phyloP scores from a whole-genome alignment of 2,113 vertebrate species.

The Myanophis thanlyinensis region DNA sequence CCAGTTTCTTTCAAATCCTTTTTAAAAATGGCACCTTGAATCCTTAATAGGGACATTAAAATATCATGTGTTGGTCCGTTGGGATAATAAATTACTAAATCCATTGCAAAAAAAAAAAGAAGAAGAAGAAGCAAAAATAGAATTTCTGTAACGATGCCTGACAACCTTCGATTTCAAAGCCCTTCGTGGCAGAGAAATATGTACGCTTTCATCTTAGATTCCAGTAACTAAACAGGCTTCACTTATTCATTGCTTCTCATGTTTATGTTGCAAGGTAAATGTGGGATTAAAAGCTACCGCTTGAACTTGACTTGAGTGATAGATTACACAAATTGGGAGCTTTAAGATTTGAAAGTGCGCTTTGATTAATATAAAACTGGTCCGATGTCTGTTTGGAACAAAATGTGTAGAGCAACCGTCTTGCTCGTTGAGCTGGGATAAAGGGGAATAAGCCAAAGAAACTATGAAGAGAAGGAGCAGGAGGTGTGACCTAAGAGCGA shows the following conservation, averaged over 20 bases:
- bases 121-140: too few relatives aligned
- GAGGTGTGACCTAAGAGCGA: too few relatives aligned
- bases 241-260: background rate
- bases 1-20: background rate
- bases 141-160: background rate
- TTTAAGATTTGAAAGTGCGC: background rate
- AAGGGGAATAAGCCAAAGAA: too few relatives aligned
- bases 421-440: background rate
- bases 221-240: background rate
- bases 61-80: too few relatives aligned
- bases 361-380: background rate
- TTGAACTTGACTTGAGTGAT: background rate
- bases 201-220: background rate
- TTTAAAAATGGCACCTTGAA: background rate
- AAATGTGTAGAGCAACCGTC: background rate
- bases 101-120: too few relatives aligned
- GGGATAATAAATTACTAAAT: too few relatives aligned
- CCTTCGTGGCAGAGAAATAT: background rate
- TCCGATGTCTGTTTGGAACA: background rate
- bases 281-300: background rate
- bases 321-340: background rate
- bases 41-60: too few relatives aligned
- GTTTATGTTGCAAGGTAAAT: background rate
- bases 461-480: too few relatives aligned
- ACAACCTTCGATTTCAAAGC: background rate